Conservation (phyloP, 37 sponge, comb jelly and placozoan genomes). For the Ephydatia muelleri region DNA sequence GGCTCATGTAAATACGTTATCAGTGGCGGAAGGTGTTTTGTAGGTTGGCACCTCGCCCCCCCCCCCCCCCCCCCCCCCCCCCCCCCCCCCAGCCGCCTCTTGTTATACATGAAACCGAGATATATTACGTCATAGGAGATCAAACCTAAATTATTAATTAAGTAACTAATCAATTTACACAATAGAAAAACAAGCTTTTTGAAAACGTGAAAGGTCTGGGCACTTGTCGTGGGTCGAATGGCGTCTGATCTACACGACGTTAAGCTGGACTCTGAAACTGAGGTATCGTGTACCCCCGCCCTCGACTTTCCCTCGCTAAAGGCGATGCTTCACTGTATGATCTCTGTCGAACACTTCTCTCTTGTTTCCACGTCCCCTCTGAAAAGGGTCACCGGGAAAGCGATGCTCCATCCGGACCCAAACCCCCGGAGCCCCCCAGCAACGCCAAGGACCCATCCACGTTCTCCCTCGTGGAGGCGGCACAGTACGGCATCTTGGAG, state of each 20-base stretch:
- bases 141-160: too few species aligned
- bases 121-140: too few species aligned
- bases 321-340: too few species aligned
- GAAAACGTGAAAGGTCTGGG: neutral
- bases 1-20: too few species aligned
- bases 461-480: slow-evolving; percentile 75
- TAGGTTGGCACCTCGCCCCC: too few species aligned
- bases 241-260: slow-evolving; percentile 27
- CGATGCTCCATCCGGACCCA: neutral
- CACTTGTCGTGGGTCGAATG: neutral
- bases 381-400: neutral
- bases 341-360: neutral
- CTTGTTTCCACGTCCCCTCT: neutral
- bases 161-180: neutral
- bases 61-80: too few species aligned
- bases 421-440: neutral
- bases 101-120: too few species aligned
- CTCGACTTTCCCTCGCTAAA: too few species aligned
- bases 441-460: slow-evolving; percentile 33
- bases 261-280: slow-evolving; percentile 34
- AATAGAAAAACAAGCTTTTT: neutral
- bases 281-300: neutral
- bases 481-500: slow-evolving; percentile 83
- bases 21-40: too few species aligned
- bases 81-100: too few species aligned